These are phyloP conservation scores for Eupelmus urozonus DNA, from an alignment of 2,888 invertebrate species.

Conservation along the genomic window DNA sequence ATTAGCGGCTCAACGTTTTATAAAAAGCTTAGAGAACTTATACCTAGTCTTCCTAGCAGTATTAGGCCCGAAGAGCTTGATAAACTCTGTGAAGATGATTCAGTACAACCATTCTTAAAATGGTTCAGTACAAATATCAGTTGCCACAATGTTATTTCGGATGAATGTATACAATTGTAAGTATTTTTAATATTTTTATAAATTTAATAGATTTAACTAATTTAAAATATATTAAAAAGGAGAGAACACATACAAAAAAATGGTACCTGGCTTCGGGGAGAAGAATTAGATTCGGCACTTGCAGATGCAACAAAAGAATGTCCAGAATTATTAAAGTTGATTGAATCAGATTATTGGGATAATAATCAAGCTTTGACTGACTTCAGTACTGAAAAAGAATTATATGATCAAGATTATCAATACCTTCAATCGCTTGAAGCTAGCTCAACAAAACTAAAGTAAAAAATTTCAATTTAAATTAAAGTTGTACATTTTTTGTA, in stretches of 20 bases:
- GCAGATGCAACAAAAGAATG: conserved; percentile 66
- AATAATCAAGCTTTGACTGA: conserved; percentile 60
- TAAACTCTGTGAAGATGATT: conserved; percentile 67
- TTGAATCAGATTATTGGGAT: conserved; percentile 60
- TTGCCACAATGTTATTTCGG: conserved; percentile 68
- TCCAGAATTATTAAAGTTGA: conserved; percentile 68
- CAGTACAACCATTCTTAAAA: conserved; percentile 69
- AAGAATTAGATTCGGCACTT: conserved; percentile 68
- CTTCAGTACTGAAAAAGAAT: conserved; percentile 65
- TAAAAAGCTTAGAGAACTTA: conserved; percentile 67
- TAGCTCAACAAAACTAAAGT: conserved; percentile 69
- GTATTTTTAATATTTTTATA: conserved; percentile 49
- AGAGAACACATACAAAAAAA: conserved; percentile 66
- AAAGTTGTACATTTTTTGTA: conserved; percentile 26
- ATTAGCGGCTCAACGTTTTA: conserved; percentile 65
- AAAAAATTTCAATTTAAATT: too few relatives aligned
- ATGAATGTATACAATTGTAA: conserved; percentile 70
- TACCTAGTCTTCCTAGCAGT: conserved; percentile 65
- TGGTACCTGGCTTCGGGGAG: conserved; percentile 67
- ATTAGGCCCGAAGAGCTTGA: conserved; percentile 67
- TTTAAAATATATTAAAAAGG: conserved; percentile 64
- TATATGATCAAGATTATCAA: conserved; percentile 65
- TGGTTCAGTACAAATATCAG: conserved; percentile 72
- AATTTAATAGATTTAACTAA: conserved; percentile 21
- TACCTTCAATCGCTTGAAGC: conserved; percentile 66